These are phyloP conservation scores for Sarcophaga subvicina DNA, from an alignment of 2,888 invertebrate species.

Conservation along the genomic window DNA sequence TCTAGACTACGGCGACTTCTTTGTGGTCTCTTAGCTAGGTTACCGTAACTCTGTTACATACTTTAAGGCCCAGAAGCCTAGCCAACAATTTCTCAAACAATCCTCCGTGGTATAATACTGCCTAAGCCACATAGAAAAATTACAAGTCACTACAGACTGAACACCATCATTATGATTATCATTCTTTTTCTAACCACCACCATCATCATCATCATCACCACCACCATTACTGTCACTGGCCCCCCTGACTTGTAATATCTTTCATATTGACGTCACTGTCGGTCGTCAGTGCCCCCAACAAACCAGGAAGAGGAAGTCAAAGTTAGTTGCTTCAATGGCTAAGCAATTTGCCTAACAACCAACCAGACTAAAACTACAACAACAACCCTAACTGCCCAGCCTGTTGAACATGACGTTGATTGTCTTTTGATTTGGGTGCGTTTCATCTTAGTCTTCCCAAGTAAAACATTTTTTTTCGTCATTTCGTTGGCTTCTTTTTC, in stretches of 20 bases:
- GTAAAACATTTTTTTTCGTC: background rate
- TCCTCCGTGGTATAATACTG: slow-evolving; percentile 15
- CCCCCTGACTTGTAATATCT: slow-evolving; percentile 29
- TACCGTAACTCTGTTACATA: too few relatives aligned
- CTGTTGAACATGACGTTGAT: slow-evolving; percentile 53
- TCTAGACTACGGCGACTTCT: too few relatives aligned
- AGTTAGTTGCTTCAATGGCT: slow-evolving; percentile 70
- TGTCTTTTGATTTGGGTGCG: slow-evolving; percentile 50
- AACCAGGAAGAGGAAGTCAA: slow-evolving; percentile 70
- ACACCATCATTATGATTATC: slow-evolving; percentile 17
- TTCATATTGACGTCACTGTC: background rate
- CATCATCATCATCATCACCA: background rate
- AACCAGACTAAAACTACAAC: background rate
- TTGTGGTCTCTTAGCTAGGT: too few relatives aligned
- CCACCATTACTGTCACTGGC: slow-evolving; percentile 7
- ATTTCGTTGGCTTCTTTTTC: slow-evolving; percentile 35
- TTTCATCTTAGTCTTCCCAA: slow-evolving; percentile 1
- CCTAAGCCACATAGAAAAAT: slow-evolving; percentile 49
- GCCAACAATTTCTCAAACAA: background rate
- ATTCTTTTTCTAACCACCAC: background rate
- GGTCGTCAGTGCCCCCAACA: slow-evolving; percentile 8
- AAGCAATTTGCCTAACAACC: slow-evolving; percentile 49
- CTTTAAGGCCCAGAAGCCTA: too few relatives aligned
- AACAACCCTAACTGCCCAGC: slow-evolving; percentile 3
- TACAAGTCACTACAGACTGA: slow-evolving; percentile 46